Percentiles rank a stretch among this genome's conserved stretches.
Evolutionary conservation across 2,113 vertebrate genomes (phyloP).

Genomic region (Oreochromis niloticus): DNA sequence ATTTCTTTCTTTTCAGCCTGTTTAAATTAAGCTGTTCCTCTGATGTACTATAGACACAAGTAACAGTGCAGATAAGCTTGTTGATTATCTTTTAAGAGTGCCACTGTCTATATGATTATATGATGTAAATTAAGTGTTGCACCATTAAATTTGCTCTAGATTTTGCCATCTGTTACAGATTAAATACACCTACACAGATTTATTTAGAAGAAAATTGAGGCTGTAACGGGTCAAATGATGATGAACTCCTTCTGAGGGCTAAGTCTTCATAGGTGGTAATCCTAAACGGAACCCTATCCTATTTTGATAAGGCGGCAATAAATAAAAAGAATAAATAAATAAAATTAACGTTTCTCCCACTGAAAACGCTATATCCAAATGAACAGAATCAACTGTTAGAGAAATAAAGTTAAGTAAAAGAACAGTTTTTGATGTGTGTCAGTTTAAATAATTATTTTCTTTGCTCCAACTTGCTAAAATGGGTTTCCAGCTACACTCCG

Average conservation of each 20-base stretch:
- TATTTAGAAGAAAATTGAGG: neutral
- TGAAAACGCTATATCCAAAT: neutral
- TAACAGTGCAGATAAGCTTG: neutral
- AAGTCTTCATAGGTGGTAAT: neutral
- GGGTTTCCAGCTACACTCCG: neutral
- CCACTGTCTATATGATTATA: neutral
- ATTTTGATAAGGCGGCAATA: neutral
- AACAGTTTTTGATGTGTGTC: neutral
- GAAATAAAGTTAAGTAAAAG: neutral
- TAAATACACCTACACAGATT: neutral
- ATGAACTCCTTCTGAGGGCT: accelerated
- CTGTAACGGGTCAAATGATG: neutral
- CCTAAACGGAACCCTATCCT: neutral
- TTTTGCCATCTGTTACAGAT: neutral
- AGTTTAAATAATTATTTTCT: neutral
- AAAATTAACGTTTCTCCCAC: neutral
- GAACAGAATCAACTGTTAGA: accelerated
- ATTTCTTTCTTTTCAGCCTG: neutral
- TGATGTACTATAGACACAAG: no score
- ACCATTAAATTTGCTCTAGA: neutral
- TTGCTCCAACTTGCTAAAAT: neutral
- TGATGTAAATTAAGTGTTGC: neutral
- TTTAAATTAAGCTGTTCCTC: no score
- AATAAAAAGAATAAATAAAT: neutral
- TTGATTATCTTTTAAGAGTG: neutral